phyloP scores from a whole-genome alignment of 2,888 invertebrate genomes.

The Xestoiulus laeticollis region DNA sequence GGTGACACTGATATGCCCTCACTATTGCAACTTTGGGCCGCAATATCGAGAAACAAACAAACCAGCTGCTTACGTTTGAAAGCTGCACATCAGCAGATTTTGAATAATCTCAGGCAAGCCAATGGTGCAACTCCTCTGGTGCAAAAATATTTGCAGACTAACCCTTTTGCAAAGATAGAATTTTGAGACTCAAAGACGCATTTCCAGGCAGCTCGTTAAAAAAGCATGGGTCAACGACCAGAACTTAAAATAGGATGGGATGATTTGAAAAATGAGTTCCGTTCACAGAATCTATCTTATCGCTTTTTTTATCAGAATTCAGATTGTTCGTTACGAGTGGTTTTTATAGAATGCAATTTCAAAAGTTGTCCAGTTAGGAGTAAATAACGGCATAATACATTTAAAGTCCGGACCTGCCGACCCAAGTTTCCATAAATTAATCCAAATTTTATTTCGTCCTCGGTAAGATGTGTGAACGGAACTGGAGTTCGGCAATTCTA shows the following conservation, averaged over 20 bases:
- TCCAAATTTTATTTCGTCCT: no score
- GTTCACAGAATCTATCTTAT: no score
- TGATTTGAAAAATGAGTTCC: neutral
- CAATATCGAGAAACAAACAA: neutral
- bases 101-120: neutral
- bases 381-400: no score
- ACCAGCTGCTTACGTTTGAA: conserved; percentile 10
- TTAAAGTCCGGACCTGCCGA: no score
- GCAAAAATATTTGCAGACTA: neutral
- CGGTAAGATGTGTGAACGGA: no score
- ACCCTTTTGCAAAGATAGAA: neutral
- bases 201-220: neutral
- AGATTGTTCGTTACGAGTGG: no score
- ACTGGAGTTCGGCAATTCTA: no score
- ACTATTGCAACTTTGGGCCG: neutral
- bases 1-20: conserved; percentile 3
- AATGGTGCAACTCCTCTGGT: neutral
- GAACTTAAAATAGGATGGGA: neutral
- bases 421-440: no score
- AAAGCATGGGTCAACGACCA: neutral
- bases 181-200: neutral
- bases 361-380: no score
- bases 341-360: no score
- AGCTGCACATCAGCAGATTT: conserved; percentile 33
- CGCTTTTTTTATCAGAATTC: no score